phyloP scores from a whole-genome alignment of 2,888 invertebrate genomes.

The Aleiodes leptofemur region DNA sequence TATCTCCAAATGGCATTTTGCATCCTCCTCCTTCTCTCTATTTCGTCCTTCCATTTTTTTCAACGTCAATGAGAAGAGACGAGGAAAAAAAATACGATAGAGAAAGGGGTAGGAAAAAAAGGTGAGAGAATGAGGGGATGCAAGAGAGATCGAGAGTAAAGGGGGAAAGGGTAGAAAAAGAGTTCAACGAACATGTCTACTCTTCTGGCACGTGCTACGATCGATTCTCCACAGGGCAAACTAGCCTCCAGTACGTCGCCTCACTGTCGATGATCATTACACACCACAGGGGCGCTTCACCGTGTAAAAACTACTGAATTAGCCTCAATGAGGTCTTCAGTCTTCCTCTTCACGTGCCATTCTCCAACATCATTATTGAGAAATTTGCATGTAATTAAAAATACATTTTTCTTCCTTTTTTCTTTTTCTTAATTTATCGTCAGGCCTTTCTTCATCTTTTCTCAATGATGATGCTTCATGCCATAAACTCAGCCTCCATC shows the following conservation, averaged over 20 bases:
- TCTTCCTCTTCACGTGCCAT: conserved; percentile 1
- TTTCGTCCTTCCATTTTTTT: conserved; percentile 11
- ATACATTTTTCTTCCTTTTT: background rate
- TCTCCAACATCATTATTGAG: conserved; percentile 34
- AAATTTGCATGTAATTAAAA: conserved; percentile 44
- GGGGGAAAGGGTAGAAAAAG: conserved; percentile 11
- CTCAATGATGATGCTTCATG: background rate
- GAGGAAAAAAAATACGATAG: conserved; percentile 14
- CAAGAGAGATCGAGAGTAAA: conserved; percentile 36
- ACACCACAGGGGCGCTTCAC: conserved; percentile 37
- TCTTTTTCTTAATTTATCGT: no score
- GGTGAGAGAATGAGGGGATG: conserved; percentile 28
- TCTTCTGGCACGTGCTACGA: conserved; percentile 47
- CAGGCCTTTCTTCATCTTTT: background rate
- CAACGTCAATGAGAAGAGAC: conserved; percentile 41
- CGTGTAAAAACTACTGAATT: conserved; percentile 38
- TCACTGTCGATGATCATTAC: conserved; percentile 44
- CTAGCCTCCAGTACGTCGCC: conserved; percentile 24
- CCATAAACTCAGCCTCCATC: conserved; percentile 3
- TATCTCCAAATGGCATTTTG: conserved; percentile 46
- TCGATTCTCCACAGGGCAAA: conserved; percentile 47
- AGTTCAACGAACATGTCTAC: conserved; percentile 48
- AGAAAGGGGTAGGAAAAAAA: conserved; percentile 18
- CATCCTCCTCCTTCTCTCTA: background rate
- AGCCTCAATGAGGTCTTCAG: conserved; percentile 21